Evolutionary conservation across 2,888 invertebrate genomes (phyloP).

Genomic region (Synergus gifuensis): DNA sequence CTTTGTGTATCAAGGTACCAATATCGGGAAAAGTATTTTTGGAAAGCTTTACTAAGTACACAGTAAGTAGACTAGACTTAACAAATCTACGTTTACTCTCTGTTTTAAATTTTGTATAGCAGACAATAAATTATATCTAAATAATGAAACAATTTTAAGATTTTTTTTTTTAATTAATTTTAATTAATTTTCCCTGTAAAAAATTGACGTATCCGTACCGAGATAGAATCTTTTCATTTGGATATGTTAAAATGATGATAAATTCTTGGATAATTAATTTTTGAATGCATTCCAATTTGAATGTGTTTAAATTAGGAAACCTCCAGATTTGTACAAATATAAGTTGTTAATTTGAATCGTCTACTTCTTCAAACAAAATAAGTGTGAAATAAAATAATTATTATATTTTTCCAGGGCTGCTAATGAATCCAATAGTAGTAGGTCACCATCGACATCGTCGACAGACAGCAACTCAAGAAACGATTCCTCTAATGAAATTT

Average conservation of each 20-base stretch:
- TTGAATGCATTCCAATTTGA: no score
- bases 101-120: no score
- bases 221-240: no score
- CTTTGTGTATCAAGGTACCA: constrained; percentile 16
- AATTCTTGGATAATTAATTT: no score
- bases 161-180: no score
- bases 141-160: no score
- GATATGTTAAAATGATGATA: no score
- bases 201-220: no score
- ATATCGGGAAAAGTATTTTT: not conserved
- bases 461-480: constrained; percentile 63
- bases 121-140: no score
- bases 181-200: no score
- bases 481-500: constrained; percentile 69
- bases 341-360: not conserved
- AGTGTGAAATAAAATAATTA: constrained; percentile 10
- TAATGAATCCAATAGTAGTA: constrained; percentile 68
- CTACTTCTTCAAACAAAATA: not conserved
- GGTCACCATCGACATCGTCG: constrained; percentile 66
- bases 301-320: no score
- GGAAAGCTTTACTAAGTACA: not conserved
- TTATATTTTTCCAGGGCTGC: constrained; percentile 65
- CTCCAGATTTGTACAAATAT: not conserved
- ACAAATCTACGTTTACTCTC: not conserved
- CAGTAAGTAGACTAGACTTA: not conserved